Evolutionary conservation across 2,113 vertebrate genomes (phyloP).

Genomic region (Gallinago media): DNA sequence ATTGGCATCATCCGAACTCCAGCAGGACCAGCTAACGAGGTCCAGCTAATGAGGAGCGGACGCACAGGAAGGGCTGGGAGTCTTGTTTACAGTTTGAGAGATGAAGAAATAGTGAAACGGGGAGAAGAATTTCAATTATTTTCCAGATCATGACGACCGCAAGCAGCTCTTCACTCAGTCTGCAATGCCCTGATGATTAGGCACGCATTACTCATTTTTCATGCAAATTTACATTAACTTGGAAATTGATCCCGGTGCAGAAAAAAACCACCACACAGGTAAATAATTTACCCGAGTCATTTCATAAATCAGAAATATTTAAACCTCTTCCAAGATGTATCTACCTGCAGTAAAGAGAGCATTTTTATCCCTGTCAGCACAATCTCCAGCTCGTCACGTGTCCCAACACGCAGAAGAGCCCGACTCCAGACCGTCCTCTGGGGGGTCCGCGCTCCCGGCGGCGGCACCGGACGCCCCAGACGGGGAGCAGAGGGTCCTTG

Average conservation of each 20-base stretch:
- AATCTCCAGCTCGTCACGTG: not conserved
- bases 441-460: not conserved
- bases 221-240: not conserved
- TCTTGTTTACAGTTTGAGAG: not conserved
- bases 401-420: not conserved
- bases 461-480: rapidly evolving
- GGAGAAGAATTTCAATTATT: not conserved
- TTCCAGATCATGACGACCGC: not conserved
- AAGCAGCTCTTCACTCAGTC: too few species aligned
- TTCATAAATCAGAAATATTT: not conserved
- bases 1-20: not conserved
- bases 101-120: not conserved
- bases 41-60: not conserved
- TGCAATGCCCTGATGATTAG: not conserved
- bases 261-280: not conserved
- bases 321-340: not conserved
- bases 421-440: not conserved
- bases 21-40: not conserved
- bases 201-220: not conserved
- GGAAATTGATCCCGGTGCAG: not conserved
- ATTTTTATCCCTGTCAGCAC: not conserved
- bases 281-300: not conserved
- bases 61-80: not conserved
- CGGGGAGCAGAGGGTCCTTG: not conserved
- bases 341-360: not conserved